Percentiles rank a stretch among this genome's conserved stretches.
Evolutionary conservation across 23 tunicate genomes (phyloP).

Genomic region (Trididemnum clinides): DNA sequence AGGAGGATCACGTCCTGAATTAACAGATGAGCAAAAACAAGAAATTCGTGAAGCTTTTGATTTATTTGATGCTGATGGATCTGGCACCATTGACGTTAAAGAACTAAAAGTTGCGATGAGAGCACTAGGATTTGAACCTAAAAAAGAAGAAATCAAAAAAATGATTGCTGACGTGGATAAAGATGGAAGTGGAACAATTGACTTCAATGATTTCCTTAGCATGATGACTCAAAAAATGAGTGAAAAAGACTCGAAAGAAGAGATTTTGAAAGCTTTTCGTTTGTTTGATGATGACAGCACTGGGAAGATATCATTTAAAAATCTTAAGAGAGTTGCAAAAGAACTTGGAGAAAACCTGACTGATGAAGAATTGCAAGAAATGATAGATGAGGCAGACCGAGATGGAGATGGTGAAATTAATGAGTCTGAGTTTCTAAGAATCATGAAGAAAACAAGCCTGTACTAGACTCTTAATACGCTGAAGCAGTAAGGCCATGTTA

Average conservation of each 20-base stretch:
- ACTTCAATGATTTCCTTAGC: slow-evolving; percentile 93
- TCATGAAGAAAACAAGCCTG: slow-evolving; percentile 98
- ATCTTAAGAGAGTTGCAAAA: slow-evolving; percentile 95
- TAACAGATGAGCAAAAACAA: slow-evolving; percentile 98
- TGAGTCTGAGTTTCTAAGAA: slow-evolving; percentile 94
- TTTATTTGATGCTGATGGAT: slow-evolving; percentile 97
- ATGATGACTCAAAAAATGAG: slow-evolving; percentile 99
- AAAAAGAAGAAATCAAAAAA: slow-evolving; percentile 98
- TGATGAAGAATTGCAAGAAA: slow-evolving; percentile 98
- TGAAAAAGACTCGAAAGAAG: slow-evolving; percentile 97
- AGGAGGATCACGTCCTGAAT: slow-evolving; percentile 87
- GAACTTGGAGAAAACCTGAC: slow-evolving; percentile 98
- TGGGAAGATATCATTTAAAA: slow-evolving; percentile 98
- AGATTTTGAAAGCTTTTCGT: slow-evolving; percentile 97
- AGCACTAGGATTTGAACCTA: slow-evolving; percentile 99
- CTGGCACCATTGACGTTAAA: slow-evolving; percentile 96
- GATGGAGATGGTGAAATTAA: slow-evolving; percentile 99
- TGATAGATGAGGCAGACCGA: slow-evolving; percentile 99
- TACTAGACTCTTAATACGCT: too few species aligned
- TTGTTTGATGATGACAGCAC: slow-evolving; percentile 99
- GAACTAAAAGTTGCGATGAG: slow-evolving; percentile 98
- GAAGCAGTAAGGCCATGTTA: too few species aligned
- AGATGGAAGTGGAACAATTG: slow-evolving; percentile 97
- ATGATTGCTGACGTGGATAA: slow-evolving; percentile 97
- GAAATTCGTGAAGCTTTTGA: slow-evolving; percentile 99